phyloP scores from a whole-genome alignment of 2,888 invertebrate genomes.

The Sacculina carcini region DNA sequence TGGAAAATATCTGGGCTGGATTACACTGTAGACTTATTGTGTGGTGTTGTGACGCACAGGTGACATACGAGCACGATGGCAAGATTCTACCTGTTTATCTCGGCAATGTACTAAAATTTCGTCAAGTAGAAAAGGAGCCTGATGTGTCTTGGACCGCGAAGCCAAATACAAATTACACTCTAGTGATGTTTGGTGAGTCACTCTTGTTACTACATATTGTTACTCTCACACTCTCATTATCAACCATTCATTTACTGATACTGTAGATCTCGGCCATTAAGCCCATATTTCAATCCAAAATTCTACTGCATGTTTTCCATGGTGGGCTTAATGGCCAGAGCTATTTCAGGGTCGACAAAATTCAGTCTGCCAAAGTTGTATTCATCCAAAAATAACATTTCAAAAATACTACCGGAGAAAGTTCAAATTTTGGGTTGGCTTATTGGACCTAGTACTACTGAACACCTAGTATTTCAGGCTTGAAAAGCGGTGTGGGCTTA shows the following conservation, averaged over 20 bases:
- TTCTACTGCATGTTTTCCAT: background rate
- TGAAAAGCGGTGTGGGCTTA: too few relatives aligned
- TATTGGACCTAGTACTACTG: too few relatives aligned
- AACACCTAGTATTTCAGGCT: too few relatives aligned
- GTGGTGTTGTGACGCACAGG: slow-evolving; percentile 8
- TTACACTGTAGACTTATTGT: slow-evolving; percentile 1
- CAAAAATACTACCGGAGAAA: background rate
- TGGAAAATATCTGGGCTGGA: too few relatives aligned
- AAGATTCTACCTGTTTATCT: slow-evolving; percentile 27
- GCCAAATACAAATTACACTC: slow-evolving; percentile 32
- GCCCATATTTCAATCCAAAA: background rate
- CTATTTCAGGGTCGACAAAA: too few relatives aligned
- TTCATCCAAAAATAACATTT: background rate
- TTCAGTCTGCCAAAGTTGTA: too few relatives aligned
- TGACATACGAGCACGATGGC: slow-evolving; percentile 18
- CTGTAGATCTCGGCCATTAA: background rate
- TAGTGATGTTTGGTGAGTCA: slow-evolving; percentile 47
- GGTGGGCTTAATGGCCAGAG: background rate
- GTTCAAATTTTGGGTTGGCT: too few relatives aligned
- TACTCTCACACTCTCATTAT: too few relatives aligned
- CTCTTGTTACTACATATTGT: background rate
- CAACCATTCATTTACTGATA: too few relatives aligned
- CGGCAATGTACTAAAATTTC: slow-evolving; percentile 47
- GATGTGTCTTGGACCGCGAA: slow-evolving; percentile 34
- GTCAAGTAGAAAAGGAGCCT: slow-evolving; percentile 45